Base-by-base conservation (phyloP, 2,113 vertebrate genomes). In the Alouatta palliata region DNA sequence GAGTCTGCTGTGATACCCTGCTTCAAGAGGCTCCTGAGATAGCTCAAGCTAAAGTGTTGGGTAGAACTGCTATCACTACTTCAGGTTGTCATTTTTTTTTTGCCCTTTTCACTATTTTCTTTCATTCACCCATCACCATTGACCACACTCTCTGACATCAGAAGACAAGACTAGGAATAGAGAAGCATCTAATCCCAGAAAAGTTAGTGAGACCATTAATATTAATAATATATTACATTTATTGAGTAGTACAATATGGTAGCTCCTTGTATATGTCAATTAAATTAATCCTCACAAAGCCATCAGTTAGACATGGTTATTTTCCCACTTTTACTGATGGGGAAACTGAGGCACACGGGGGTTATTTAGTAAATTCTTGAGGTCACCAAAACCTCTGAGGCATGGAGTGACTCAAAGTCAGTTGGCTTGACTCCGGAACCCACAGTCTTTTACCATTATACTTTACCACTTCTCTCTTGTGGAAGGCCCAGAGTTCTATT, bases 81-180 rank as follows among this genome's bases (percentile, higher is more conserved):
- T 80, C 11, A 45, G 9, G 7, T 70, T 90, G 17, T 90, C 20
- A 61, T 61, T 96, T 97, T 91, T 77, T 71, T 94, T 88, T 84
- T 30, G 90, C 66, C 77, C 54, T 87, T 96, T 91, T 54, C 30
- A 85, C 43, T n/a, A 21, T 80, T 96, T 82, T 64, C 11, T 52
- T 95, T 96, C n/a, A 73, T 79, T 86, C 17, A 27, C 19, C 40
- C 32, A 81, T 80, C 76, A 68, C 23, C 40, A 64, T 70, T 66
- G n/a, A 87, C 47, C 35, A n/a, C 37, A 64, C 21, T 76, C 37
- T 35, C 32, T 49, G 37, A 95, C 19, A 80, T 89, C 23, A 64
- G 83, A 77, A 91, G 58, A 20, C 43, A 52, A 12, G 30, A 84
- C 3, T 43, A 76, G 25, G 68, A 92, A 64, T 68, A 43, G 52